Conservation (phyloP, 2,888 invertebrate species). For the Blomia tropicalis region DNA sequence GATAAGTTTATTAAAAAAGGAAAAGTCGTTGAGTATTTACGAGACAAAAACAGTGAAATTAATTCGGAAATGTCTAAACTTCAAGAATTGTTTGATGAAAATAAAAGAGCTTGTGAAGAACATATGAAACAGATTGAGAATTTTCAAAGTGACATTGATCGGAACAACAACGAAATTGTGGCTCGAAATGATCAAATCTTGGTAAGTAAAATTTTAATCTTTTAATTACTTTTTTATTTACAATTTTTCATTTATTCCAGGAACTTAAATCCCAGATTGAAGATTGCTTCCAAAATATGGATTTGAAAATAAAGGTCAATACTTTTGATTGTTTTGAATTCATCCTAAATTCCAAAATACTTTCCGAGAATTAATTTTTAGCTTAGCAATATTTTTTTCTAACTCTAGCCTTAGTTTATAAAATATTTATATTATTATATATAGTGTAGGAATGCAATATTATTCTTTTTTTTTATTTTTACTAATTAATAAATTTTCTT, state of each 20-base stretch:
- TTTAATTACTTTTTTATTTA: not conserved
- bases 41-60: not conserved
- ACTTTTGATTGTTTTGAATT: not conserved
- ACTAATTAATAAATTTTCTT: not conserved
- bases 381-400: too few species aligned
- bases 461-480: not conserved
- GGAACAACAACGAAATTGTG: not conserved
- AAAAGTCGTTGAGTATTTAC: not conserved
- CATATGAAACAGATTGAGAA: not conserved
- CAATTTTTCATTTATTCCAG: not conserved
- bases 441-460: too few species aligned
- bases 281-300: not conserved
- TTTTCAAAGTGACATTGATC: not conserved
- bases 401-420: not conserved
- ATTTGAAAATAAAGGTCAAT: constrained; percentile 16
- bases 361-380: not conserved
- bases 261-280: not conserved
- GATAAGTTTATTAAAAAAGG: not conserved
- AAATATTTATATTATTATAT: too few species aligned
- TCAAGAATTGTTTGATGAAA: not conserved
- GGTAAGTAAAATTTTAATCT: not conserved
- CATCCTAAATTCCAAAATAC: not conserved
- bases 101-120: not conserved
- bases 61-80: not conserved
- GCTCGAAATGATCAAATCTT: not conserved